A percentile compares a stretch with the other conserved stretches of the same genome.
These are phyloP conservation scores for Linnaemya tessellans DNA, from an alignment of 2,888 invertebrate species.

Conservation along the genomic window DNA sequence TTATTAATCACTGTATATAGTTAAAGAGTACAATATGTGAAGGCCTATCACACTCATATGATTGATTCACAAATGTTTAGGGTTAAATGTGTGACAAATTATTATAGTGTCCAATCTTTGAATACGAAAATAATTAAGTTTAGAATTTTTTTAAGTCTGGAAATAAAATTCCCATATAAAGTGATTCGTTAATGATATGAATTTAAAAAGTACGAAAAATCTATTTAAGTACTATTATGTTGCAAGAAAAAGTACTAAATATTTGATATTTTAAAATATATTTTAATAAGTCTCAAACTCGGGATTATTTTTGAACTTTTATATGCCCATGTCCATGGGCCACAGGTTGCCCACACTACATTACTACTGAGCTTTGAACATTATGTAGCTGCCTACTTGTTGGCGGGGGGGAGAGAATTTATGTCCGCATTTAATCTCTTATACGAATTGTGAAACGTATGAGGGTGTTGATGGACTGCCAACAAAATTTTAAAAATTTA, in stretches of 20 bases:
- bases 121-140: background rate
- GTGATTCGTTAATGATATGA: background rate
- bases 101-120: background rate
- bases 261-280: background rate
- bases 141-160: background rate
- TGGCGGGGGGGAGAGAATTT: conserved; percentile 22
- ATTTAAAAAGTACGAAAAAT: background rate
- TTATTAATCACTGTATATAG: conserved; percentile 22
- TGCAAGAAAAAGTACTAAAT: background rate
- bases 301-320: background rate
- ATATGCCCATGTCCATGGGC: background rate
- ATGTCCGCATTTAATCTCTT: conserved; percentile 53
- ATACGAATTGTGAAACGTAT: conserved; percentile 11
- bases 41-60: conserved; percentile 30
- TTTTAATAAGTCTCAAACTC: background rate
- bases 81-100: conserved; percentile 44
- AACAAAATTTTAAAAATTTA: conserved; percentile 45
- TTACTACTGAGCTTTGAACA: conserved; percentile 25
- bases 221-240: background rate
- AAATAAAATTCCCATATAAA: background rate
- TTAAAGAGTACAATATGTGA: background rate
- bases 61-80: conserved; percentile 48
- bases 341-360: background rate
- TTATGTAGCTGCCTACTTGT: background rate
- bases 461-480: conserved; percentile 49